Evolutionary conservation across 2,797 vertebrate species (phyloP), one percentile per base, ranked within the genome.

Genomic region (Nannoperca obscura): DNA sequence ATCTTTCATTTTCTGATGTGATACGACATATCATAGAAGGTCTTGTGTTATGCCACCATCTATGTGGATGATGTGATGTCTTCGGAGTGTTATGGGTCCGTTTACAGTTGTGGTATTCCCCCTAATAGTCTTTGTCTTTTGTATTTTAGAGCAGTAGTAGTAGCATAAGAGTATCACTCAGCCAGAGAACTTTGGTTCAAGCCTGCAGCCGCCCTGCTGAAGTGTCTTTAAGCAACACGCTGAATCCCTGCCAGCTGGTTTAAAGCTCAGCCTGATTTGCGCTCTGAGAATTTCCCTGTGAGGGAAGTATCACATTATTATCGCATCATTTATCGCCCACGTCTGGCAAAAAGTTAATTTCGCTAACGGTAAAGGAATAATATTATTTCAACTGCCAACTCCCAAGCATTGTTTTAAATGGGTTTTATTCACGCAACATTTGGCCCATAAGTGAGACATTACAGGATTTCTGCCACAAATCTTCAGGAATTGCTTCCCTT

Each of bases 271-370:
- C 49, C 65, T 66, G 65, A 63, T 76, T 24, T 84, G 42, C 54
- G 71, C 68, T 75, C 19, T 27, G 40, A 53, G 11, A 77, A 74
- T 77, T 74, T 17, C 81, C 76, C 53, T n/a, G 0, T 49, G 34
- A 61, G 71, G 78, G 49, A 81, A 89, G 61, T 74, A 82, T 90
- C 74, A 58, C 73, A 54, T 90, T 82, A 89, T 89, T 76, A 86
- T 82, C 60, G 49, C 81, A 74, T 78, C 69, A 79, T 85, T 79
- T 86, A 77, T 81, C 36, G 36, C 11, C 49, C 58, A 47, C 55
- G 67, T 65, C 2, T 7, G 63, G 55, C 61, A 54, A 69, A 60
- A 82, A 76, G 68, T 81, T 88, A 32, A 64, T 80, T 49, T 77
- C 61, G 78, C 59, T 9, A 11, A 8, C 13, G 15, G 59, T 63